These are phyloP conservation scores for Gnathonemus longibarbis DNA, from an alignment of 2,113 vertebrate genomes.

Conservation along the genomic window DNA sequence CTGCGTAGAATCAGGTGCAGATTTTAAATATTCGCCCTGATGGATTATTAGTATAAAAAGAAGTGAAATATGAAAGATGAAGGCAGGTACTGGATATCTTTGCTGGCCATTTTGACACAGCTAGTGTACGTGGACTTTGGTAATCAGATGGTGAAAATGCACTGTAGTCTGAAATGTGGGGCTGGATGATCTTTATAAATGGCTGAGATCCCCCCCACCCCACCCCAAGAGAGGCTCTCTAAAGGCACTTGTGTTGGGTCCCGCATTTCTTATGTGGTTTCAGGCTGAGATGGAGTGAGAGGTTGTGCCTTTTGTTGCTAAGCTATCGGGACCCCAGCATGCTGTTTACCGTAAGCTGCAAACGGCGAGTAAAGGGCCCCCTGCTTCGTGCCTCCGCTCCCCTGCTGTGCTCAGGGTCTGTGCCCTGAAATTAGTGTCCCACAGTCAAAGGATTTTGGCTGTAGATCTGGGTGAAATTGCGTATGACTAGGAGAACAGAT, in stretches of 20 bases:
- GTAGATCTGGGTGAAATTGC: not conserved
- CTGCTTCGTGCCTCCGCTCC: not conserved
- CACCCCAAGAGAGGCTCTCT: not conserved
- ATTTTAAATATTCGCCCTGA: not conserved
- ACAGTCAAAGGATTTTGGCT: not conserved
- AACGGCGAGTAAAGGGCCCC: not conserved
- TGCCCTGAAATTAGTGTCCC: not conserved
- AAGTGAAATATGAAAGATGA: not conserved
- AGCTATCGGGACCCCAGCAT: not conserved
- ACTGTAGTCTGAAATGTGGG: not conserved
- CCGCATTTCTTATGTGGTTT: not conserved
- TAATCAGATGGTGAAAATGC: not conserved
- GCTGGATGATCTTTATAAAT: not conserved
- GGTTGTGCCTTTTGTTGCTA: not conserved
- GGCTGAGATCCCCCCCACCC: not conserved
- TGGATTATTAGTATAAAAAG: not conserved
- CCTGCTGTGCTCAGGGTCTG: not conserved
- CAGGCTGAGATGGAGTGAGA: not conserved
- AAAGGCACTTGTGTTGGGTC: not conserved
- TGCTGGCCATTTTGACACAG: not conserved
- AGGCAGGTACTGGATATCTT: not conserved
- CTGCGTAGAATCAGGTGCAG: not conserved
- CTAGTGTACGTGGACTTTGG: not conserved
- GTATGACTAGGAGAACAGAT: not conserved
- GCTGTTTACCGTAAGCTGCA: not conserved